Percentiles rank a stretch among this genome's conserved stretches.
phyloP scores from a whole-genome alignment of 2,797 vertebrate species.

The Knipowitschia caucasica region DNA sequence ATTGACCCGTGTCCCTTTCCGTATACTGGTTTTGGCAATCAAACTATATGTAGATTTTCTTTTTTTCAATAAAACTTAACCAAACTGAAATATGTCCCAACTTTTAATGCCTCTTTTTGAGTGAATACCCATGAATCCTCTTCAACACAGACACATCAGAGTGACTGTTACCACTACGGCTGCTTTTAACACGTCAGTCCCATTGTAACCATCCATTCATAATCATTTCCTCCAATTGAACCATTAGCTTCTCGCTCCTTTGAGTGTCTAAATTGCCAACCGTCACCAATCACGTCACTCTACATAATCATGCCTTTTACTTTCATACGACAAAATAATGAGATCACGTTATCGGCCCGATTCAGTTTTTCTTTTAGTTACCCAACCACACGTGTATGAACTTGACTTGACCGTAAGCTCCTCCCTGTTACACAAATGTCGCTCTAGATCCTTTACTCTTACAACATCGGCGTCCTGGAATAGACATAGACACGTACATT shows the following conservation, averaged over 20 bases:
- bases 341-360: neutral
- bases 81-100: no score
- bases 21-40: no score
- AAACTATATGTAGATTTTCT: no score
- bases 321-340: neutral
- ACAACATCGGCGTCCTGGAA: neutral
- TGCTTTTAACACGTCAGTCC: neutral
- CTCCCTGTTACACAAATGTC: constrained; percentile 28
- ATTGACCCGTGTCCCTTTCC: no score
- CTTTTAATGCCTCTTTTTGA: no score
- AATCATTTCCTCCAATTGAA: neutral
- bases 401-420: constrained; percentile 3
- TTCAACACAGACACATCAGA: neutral
- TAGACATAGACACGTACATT: neutral
- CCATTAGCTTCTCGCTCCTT: neutral
- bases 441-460: neutral
- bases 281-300: neutral
- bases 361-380: neutral
- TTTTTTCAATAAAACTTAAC: neutral
- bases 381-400: constrained; percentile 15
- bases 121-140: no score
- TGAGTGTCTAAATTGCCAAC: neutral
- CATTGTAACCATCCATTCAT: neutral
- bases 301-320: neutral
- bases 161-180: neutral